phyloP scores from a whole-genome alignment of 2,888 invertebrate species.

The Ecdyonurus torrentis region DNA sequence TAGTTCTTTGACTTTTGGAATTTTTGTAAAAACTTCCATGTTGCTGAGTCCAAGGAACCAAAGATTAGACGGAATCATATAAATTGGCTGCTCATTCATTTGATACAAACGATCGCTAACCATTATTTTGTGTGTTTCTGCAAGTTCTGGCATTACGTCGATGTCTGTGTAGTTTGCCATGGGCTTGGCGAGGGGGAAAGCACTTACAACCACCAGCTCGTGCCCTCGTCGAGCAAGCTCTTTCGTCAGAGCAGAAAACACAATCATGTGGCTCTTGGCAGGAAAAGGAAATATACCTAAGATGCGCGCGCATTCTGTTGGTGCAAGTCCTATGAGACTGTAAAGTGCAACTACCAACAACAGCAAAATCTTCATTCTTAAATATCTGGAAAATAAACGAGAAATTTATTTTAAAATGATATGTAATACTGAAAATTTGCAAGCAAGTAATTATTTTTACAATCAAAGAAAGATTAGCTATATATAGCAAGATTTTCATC shows the following conservation, averaged over 20 bases:
- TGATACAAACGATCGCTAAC: not conserved
- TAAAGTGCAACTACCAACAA: too few species aligned
- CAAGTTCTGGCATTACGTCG: conserved; percentile 7
- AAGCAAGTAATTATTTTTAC: too few species aligned
- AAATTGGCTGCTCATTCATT: not conserved
- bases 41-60: not conserved
- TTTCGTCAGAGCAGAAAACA: conserved; percentile 7
- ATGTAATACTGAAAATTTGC: too few species aligned
- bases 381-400: too few species aligned
- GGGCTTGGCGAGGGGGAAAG: conserved; percentile 3
- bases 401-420: too few species aligned
- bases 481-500: too few species aligned
- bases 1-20: conserved; percentile 11
- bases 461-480: too few species aligned
- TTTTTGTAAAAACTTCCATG: conserved; percentile 10
- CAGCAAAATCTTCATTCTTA: too few species aligned
- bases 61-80: not conserved
- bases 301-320: conserved; percentile 2
- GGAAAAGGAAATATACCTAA: conserved; percentile 4
- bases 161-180: conserved; percentile 6
- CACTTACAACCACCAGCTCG: conserved; percentile 8
- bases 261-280: conserved; percentile 7
- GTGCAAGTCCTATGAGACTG: not conserved
- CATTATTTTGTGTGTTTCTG: conserved; percentile 11
- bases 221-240: conserved; percentile 10